phyloP scores from a whole-genome alignment of 2,113 vertebrate species.

The Nestor notabilis region DNA sequence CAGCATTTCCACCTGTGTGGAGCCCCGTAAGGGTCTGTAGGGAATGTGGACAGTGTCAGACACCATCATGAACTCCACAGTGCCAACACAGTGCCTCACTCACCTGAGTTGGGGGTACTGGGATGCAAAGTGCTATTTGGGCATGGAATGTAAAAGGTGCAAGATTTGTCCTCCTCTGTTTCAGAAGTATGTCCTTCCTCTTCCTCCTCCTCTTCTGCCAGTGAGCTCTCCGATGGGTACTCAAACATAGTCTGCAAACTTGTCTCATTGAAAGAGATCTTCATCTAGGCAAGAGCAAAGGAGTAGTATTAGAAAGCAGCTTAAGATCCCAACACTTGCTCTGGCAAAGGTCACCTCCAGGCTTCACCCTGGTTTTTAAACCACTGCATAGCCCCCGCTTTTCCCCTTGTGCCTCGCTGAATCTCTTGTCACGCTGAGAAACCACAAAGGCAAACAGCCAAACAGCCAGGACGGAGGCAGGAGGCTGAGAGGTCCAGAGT shows the following conservation, averaged over 20 bases:
- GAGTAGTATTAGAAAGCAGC: neutral
- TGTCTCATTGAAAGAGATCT: slow-evolving; percentile 94
- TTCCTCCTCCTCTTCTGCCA: slow-evolving; percentile 81
- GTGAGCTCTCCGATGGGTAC: slow-evolving; percentile 90
- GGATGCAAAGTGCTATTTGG: slow-evolving; percentile 70
- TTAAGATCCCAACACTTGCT: rapidly evolving
- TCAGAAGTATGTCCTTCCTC: slow-evolving; percentile 50
- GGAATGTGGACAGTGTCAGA: rapidly evolving
- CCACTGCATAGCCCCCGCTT: neutral
- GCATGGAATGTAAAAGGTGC: slow-evolving; percentile 76
- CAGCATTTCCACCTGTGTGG: neutral
- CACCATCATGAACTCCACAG: neutral
- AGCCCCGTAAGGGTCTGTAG: neutral
- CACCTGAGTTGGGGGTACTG: slow-evolving; percentile 80
- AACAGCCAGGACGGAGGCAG: neutral
- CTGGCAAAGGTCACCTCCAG: neutral
- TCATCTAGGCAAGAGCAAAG: slow-evolving; percentile 79
- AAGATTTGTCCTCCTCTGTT: slow-evolving; percentile 69
- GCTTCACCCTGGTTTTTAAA: neutral
- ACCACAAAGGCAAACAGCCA: neutral
- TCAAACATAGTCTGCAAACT: slow-evolving; percentile 92
- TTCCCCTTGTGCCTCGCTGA: rapidly evolving
- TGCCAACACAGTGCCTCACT: neutral
- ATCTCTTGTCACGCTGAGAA: neutral
- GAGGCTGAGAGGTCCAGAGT: neutral